These are phyloP conservation scores for Potorous gilbertii DNA, from an alignment of 2,797 vertebrate genomes.

Conservation along the genomic window DNA sequence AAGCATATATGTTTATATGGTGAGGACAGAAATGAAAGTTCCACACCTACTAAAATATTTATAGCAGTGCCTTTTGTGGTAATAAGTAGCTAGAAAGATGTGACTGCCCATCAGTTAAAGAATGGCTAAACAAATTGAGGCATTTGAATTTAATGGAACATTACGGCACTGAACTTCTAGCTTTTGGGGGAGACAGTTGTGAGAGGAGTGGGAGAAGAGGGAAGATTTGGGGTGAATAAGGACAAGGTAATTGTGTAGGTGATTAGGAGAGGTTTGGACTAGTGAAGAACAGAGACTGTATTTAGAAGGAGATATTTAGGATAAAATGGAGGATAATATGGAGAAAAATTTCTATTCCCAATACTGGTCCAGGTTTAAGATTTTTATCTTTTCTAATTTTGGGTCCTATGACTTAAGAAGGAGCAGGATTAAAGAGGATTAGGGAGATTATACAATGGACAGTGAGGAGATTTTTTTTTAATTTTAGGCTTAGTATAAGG, in stretches of 20 bases:
- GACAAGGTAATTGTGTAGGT: not conserved
- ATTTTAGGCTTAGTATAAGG: not conserved
- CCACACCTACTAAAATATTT: not conserved
- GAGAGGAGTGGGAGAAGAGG: not conserved
- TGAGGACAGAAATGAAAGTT: not conserved
- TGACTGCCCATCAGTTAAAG: not conserved
- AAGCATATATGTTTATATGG: not conserved
- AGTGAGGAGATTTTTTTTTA: not conserved
- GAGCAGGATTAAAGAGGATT: not conserved
- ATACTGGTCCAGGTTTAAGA: not conserved
- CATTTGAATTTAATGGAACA: not conserved
- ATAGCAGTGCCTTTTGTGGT: not conserved
- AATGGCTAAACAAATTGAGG: not conserved
- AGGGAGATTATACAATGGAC: not conserved
- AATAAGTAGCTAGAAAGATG: not conserved
- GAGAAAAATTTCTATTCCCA: not conserved
- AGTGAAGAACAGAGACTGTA: not conserved
- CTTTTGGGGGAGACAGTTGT: not conserved
- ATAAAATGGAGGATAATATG: not conserved
- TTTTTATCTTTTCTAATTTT: not conserved
- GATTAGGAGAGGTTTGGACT: not conserved
- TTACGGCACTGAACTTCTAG: not conserved
- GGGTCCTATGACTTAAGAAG: not conserved
- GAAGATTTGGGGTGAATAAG: not conserved
- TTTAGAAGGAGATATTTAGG: not conserved